Base-by-base conservation (phyloP, 2,113 vertebrate genomes). In the Gadus macrocephalus region DNA sequence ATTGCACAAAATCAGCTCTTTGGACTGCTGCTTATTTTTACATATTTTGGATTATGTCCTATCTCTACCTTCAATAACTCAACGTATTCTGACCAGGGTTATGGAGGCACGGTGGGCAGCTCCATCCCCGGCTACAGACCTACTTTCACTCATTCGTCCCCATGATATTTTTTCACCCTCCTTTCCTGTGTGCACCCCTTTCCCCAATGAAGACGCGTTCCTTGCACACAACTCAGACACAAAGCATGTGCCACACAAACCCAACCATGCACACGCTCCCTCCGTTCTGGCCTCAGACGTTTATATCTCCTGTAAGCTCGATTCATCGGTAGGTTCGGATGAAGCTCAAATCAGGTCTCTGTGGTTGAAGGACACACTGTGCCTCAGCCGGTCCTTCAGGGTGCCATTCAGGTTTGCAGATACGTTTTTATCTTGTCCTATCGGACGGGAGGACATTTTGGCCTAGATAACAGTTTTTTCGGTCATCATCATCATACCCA, bases 121-220 rank as follows among this genome's bases (percentile, higher is more conserved):
- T 14, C 42, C 42, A 12, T 9, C 8, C 42, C 11, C 11, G 42
- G 42, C 2, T 9, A 1, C 8, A 49, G 42, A 9, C 42, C 42
- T 17, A 56, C 79, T 80, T 83, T 86, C 78, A 78, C 78, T 81
- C 77, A 89, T 84, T 87, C 74, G 62, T 85, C 69, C 72, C 75
- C 31, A 35, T 49, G 38, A 58, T 15, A 55, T 68, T 70, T 62
- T 42, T 80, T 49, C 60, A 71, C 65, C 71, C 60, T 81, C 68
- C 58, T 79, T 72, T 78, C 70, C 63, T 53, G 72, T 19, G 58
- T 55, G 4, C 66, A 27, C 61, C 59, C 38, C 70, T 15, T 66
- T 66, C 66, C 67, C 62, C 68, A 17, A 69, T 70, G 72, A 14
- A 62, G 42, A 22, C 63, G 16, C 3, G 19, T 42, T 59, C 14